Base-by-base conservation (phyloP, 2,113 vertebrate species). In the Chaenocephalus aceratus region DNA sequence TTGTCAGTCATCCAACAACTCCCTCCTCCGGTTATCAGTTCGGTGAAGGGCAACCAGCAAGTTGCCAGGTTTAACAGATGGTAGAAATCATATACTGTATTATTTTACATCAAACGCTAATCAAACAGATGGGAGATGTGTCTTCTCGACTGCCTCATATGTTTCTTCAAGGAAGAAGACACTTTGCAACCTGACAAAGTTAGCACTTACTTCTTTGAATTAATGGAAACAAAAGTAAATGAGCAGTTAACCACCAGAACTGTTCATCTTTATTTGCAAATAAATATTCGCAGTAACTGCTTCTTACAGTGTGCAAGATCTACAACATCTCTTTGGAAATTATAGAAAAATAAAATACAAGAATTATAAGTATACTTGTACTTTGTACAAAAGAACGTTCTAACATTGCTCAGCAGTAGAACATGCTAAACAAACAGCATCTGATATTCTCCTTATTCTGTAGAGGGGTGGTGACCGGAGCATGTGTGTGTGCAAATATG, bases 261-360 rank as follows among this genome's bases (percentile, higher is more conserved):
- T 94, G 91, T 96, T 92, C 94, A 96, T 94, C 95, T 98, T 98
- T 97, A 98, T 98, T 98, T 96, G 95, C 96, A 97, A 97, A 96
- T 97, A 97, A 96, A 96, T 96, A 97, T 95, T 94, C 94, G 96
- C 96, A 94, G 96, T 96, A 97, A 96, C 94, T 96, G 95, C 94
- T 94, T 96, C 96, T 96, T 96, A 95, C 92, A 95, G 95, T 97
- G 91, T 95, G 95, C 97, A 97, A 97, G 96, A 96, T 96, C 96
- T 96, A 96, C 97, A 96, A 97, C 96, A 95, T 96, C 92, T 96
- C 97, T 96, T 97, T 97, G 95, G 96, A 98, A 98, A 97, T 97
- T 82, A 98, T 98, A 97, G 95, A 98, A 98, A 98, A 98, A 98
- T 98, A 98, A 98, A 97, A 97, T 97, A 97, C 96, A 97, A 93